A percentile compares a stretch with the other conserved stretches of the same genome.
Evolutionary conservation across 2,113 vertebrate species (phyloP).

Genomic region (Alectura lathami): DNA sequence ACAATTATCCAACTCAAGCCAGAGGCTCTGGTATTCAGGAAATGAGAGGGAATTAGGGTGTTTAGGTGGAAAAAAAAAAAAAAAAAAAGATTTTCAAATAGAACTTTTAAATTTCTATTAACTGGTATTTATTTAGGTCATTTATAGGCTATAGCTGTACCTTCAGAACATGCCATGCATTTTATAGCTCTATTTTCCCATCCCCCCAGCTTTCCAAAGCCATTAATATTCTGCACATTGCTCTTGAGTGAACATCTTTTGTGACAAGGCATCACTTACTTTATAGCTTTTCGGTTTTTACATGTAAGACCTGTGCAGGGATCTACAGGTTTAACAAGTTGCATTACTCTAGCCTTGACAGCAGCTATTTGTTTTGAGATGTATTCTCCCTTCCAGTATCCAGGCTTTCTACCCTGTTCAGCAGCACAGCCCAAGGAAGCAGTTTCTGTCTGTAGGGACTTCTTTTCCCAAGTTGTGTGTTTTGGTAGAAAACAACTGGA

Average conservation of each 20-base stretch:
- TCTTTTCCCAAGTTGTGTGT: constrained; percentile 48
- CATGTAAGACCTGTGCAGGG: constrained; percentile 80
- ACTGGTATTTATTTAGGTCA: neutral
- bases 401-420: constrained; percentile 62
- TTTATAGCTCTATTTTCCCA: neutral
- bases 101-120: neutral
- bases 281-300: constrained; percentile 77
- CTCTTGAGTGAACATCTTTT: neutral
- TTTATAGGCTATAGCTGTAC: rapidly evolving
- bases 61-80: neutral
- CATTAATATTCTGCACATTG: neutral
- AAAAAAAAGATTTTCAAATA: neutral
- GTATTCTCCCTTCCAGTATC: constrained; percentile 86
- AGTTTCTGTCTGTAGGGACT: constrained; percentile 30
- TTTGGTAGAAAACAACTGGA: constrained; percentile 56
- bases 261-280: constrained; percentile 46
- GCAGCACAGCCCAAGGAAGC: constrained; percentile 15
- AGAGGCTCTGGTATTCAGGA: constrained; percentile 63
- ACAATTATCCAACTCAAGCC: constrained; percentile 83
- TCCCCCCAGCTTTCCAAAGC: neutral
- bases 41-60: neutral
- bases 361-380: constrained; percentile 73
- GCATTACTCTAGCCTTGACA: constrained; percentile 70
- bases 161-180: neutral
- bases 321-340: constrained; percentile 73